These are phyloP conservation scores for Poecile atricapillus DNA, from an alignment of 2,113 vertebrate species.

Conservation along the genomic window DNA sequence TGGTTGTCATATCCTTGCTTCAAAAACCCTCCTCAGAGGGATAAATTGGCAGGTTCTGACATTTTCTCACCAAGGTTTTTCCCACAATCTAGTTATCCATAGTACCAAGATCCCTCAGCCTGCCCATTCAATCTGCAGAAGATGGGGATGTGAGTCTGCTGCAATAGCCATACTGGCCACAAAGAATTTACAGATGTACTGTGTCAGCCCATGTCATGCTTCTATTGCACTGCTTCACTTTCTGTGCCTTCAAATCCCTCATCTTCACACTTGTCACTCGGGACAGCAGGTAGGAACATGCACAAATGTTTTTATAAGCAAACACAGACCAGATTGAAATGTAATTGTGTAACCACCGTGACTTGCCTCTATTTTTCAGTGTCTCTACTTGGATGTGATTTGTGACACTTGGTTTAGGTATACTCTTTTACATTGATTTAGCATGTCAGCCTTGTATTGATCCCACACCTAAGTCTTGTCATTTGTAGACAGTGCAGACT, in stretches of 20 bases:
- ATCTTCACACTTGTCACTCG: not conserved
- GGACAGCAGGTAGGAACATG: not conserved
- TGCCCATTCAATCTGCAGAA: not conserved
- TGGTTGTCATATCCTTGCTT: not conserved
- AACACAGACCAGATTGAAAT: not conserved
- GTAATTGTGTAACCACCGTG: not conserved
- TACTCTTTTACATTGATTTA: conserved; percentile 10
- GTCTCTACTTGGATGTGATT: not conserved
- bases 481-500: not conserved
- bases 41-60: not conserved
- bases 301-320: not conserved
- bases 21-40: not conserved
- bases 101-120: not conserved
- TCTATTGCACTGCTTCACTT: not conserved
- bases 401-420: not conserved
- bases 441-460: not conserved
- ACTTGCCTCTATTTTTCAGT: not conserved
- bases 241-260: not conserved
- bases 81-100: not conserved
- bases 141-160: not conserved
- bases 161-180: not conserved
- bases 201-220: rapidly evolving
- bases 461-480: not conserved
- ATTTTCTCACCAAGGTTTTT: not conserved
- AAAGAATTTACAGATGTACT: not conserved